A percentile compares a stretch with the other conserved stretches of the same genome.
Conservation (phyloP, 1,140 invertebrate genomes). For the Manduca sexta region DNA sequence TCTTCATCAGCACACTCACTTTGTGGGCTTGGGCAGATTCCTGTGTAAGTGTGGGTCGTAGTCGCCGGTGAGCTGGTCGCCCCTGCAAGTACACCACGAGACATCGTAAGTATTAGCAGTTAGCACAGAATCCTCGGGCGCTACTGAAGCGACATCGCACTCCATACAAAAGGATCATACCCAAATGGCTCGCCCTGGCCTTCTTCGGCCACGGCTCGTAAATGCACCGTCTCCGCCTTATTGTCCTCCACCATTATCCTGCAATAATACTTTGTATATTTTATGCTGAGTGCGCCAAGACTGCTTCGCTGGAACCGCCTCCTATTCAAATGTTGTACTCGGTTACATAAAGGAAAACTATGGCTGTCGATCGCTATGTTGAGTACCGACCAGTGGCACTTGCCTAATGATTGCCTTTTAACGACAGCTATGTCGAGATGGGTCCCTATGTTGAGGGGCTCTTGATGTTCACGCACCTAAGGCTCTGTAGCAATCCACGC, state of each 20-base stretch:
- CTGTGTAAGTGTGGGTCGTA: slow-evolving; percentile 46
- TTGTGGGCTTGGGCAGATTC: slow-evolving; percentile 28
- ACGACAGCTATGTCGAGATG: too few relatives aligned
- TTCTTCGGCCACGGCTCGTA: slow-evolving; percentile 19
- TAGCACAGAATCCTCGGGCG: not conserved
- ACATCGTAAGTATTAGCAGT: not conserved
- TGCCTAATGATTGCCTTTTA: too few relatives aligned
- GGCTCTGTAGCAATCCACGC: too few relatives aligned
- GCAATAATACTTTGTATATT: not conserved
- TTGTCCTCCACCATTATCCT: slow-evolving; percentile 17
- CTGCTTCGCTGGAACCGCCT: too few relatives aligned
- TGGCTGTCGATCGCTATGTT: too few relatives aligned
- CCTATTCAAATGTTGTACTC: too few relatives aligned
- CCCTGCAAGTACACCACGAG: slow-evolving; percentile 8
- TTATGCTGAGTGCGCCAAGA: not conserved
- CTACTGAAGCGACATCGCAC: not conserved
- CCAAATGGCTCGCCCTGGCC: not conserved
- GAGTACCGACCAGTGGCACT: too few relatives aligned
- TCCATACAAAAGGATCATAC: not conserved
- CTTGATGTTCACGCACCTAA: too few relatives aligned
- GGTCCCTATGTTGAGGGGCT: too few relatives aligned
- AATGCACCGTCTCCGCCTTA: slow-evolving; percentile 26
- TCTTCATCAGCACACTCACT: slow-evolving; percentile 15
- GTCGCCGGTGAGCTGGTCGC: slow-evolving; percentile 20
- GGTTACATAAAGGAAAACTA: too few relatives aligned